These are phyloP conservation scores for Protaetia brevitarsis DNA, from an alignment of 1,140 invertebrate species.

Conservation along the genomic window DNA sequence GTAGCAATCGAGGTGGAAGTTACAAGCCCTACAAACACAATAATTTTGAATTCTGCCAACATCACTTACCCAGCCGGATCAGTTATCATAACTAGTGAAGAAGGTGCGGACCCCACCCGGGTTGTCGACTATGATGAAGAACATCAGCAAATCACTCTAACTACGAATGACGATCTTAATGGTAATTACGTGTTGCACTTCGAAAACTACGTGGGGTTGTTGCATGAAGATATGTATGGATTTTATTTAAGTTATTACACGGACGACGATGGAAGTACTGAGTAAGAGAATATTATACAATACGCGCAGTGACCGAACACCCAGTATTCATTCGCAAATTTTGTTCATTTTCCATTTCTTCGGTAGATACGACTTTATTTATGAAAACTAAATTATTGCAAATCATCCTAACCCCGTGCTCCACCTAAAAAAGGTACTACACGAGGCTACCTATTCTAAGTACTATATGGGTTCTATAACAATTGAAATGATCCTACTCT, in stretches of 20 bases:
- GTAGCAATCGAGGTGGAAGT: not conserved
- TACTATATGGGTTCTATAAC: too few relatives aligned
- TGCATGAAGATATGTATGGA: slow-evolving; percentile 14
- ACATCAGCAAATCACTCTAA: not conserved
- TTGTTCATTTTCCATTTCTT: too few relatives aligned
- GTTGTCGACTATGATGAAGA: not conserved
- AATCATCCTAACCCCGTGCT: too few relatives aligned
- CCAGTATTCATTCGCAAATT: too few relatives aligned
- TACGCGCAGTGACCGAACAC: too few relatives aligned
- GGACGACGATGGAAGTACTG: not conserved
- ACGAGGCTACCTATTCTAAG: too few relatives aligned
- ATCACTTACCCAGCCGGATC: not conserved
- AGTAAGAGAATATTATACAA: too few relatives aligned
- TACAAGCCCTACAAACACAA: not conserved
- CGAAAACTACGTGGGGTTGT: not conserved
- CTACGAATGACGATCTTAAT: not conserved
- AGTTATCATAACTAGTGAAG: not conserved
- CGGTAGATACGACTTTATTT: too few relatives aligned
- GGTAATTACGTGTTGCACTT: not conserved
- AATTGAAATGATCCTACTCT: too few relatives aligned
- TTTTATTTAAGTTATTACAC: slow-evolving; percentile 22
- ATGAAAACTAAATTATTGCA: too few relatives aligned
- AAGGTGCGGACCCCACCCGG: not conserved
- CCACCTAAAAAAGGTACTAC: too few relatives aligned
- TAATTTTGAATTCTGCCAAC: not conserved